Evolutionary conservation across 92 coral and sea anemone species (phyloP).

Genomic region (Meandrina meandrites): DNA sequence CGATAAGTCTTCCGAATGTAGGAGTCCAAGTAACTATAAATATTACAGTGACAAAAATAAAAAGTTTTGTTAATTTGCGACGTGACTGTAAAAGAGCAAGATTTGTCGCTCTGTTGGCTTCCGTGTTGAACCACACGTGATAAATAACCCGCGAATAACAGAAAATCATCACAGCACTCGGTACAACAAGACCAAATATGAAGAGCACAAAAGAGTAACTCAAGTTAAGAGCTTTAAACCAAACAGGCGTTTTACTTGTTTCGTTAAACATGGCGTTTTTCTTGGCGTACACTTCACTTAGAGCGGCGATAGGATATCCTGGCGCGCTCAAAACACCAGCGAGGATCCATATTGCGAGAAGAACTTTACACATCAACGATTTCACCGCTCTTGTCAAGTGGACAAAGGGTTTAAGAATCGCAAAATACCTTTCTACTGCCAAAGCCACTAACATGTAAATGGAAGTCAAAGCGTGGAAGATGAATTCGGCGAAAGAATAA

Average conservation of each 20-base stretch:
- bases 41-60: conserved; percentile 27
- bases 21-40: conserved; percentile 63
- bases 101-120: conserved; percentile 21
- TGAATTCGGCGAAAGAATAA: neutral
- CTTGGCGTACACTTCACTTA: neutral
- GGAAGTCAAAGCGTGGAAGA: conserved; percentile 24
- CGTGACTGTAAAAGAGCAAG: conserved; percentile 55
- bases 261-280: neutral
- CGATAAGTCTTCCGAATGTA: conserved; percentile 16
- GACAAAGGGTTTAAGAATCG: conserved; percentile 34
- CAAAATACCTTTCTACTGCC: conserved; percentile 35
- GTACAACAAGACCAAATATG: conserved; percentile 30
- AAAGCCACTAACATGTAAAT: conserved; percentile 16
- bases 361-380: neutral
- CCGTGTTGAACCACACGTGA: conserved; percentile 53
- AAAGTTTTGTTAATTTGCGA: conserved; percentile 60
- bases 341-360: neutral
- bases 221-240: conserved; percentile 13
- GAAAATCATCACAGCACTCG: conserved; percentile 23
- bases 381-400: conserved; percentile 22
- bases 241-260: neutral
- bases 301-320: neutral
- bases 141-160: conserved; percentile 47
- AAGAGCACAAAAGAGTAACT: conserved; percentile 4
- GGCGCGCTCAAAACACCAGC: conserved; percentile 8